A percentile compares a stretch with the other conserved stretches of the same genome.
Conservation (phyloP, 1,140 invertebrate species). For the Conus ventricosus region DNA sequence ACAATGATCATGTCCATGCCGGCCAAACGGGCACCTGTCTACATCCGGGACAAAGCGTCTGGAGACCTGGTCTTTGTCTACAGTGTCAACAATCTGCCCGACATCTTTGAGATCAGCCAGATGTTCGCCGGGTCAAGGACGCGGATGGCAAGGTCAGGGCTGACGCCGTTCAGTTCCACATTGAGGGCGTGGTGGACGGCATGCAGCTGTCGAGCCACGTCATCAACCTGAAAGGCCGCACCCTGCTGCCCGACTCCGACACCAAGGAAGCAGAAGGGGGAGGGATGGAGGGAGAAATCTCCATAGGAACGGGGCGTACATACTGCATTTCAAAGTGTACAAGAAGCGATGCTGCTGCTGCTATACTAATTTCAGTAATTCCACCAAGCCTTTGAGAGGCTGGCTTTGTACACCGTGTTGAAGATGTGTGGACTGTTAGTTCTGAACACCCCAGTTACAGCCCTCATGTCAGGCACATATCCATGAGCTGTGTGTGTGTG, state of each 20-base stretch:
- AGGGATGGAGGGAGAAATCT: background rate
- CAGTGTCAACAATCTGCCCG: conserved; percentile 21
- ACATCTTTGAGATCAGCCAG: conserved; percentile 14
- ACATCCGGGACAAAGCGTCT: background rate
- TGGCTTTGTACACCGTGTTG: no score
- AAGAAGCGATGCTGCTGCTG: no score
- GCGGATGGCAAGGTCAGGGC: conserved; percentile 25
- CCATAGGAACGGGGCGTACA: background rate
- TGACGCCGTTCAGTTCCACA: conserved; percentile 19
- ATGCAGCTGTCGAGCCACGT: conserved; percentile 36
- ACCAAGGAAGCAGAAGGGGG: background rate
- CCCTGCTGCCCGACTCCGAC: background rate
- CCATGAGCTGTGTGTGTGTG: background rate
- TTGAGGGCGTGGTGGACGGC: conserved; percentile 33
- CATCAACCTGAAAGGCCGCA: conserved; percentile 22
- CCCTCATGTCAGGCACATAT: no score
- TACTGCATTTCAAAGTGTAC: no score
- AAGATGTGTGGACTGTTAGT: no score
- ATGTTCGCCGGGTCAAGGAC: conserved; percentile 7
- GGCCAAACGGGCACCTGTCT: conserved; percentile 19
- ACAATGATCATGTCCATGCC: conserved; percentile 29
- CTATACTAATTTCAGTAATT: no score
- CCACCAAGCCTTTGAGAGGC: no score
- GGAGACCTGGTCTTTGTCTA: conserved; percentile 21
- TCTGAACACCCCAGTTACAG: no score